phyloP scores from a whole-genome alignment of 2,113 vertebrate genomes.

The Apaloderma vittatum region DNA sequence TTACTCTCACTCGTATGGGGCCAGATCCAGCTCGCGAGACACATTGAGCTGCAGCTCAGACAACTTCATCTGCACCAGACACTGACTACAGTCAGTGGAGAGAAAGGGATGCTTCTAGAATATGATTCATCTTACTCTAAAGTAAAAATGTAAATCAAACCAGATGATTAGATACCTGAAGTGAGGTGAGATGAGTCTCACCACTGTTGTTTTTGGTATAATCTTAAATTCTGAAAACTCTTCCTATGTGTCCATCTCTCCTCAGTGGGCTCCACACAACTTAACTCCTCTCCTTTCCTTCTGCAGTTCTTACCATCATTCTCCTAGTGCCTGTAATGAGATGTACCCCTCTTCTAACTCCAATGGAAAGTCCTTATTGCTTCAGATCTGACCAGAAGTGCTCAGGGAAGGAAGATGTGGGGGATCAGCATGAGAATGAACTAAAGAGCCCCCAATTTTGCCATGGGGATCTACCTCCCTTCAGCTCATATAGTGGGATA shows the following conservation, averaged over 20 bases:
- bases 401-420: neutral
- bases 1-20: neutral
- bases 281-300: neutral
- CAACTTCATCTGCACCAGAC: slow-evolving; percentile 29
- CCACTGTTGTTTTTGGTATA: neutral
- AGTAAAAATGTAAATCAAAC: neutral
- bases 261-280: neutral
- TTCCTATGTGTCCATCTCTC: neutral
- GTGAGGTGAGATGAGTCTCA: neutral
- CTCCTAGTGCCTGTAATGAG: neutral
- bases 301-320: neutral
- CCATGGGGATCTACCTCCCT: neutral
- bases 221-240: neutral
- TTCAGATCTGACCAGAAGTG: neutral
- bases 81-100: neutral
- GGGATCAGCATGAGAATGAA: neutral
- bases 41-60: neutral
- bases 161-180: neutral
- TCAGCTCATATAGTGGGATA: neutral
- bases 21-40: slow-evolving; percentile 10
- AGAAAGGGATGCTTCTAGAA: neutral
- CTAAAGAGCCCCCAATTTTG: neutral
- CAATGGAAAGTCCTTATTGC: neutral
- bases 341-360: neutral
- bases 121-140: neutral